Evolutionary conservation across 2,113 vertebrate genomes (phyloP), one percentile per base, ranked within the genome.

Genomic region (Phyllostomus discolor): DNA sequence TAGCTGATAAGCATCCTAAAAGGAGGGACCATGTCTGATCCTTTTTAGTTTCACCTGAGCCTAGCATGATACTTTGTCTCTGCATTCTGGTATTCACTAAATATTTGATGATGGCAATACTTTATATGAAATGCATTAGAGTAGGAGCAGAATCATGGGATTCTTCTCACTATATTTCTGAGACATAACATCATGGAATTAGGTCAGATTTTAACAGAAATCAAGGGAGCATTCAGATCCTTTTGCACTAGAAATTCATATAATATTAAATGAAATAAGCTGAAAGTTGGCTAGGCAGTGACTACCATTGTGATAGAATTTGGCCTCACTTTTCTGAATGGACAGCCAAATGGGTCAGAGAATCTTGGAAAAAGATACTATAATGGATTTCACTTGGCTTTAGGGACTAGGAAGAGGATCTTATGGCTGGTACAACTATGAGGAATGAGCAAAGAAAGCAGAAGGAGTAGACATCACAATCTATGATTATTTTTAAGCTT

Each of bases 201-300:
- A 89, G 46, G 38, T 72, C 70, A 73, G 54, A 69, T 86, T 96
- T 96, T 89, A 72, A 89, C 10, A 82, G 43, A 16, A n/a, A 72
- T 79, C 19, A 62, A n/a, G 59, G 78, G 62, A 82, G 35, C 31
- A 62, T 84, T n/a, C 33, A 89, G 50, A 95, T 89, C 10, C 7
- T 95, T 95, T 91, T 86, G 33, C 28, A 67, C 70, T 91, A 62
- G 62, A 93, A 94, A 88, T 82, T 91, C 59, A 91, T 93, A 33
- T 73, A 93, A 76, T 88, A 89, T 72, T 96, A 72, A 95, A 17
- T 75, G 46, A 93, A 95, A 86, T 93, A 84, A 86, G 20, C 69
- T 90, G 54, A 24, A 26, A 87, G 11, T 78, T 50, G 22, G 43
- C 43, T 94, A 59, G 11, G 15, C 66, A 31, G 16, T 86, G 84